Conservation (phyloP, 2,797 vertebrate species). For the Telmatherina bonti region DNA sequence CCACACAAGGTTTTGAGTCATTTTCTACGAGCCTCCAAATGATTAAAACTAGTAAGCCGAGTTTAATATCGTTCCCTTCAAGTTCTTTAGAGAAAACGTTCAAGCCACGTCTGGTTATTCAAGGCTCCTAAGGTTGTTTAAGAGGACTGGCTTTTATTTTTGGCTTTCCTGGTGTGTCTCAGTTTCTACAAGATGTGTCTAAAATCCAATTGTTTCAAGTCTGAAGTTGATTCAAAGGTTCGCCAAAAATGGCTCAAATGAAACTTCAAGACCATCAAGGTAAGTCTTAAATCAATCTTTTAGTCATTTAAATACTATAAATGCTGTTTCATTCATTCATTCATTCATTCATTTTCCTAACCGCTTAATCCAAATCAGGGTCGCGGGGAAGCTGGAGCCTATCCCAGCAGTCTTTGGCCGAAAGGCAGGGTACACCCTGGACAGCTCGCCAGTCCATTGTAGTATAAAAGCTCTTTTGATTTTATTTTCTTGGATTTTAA, state of each 20-base stretch:
- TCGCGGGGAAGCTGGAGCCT: too few relatives aligned
- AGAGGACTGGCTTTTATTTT: neutral
- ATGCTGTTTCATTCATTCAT: too few relatives aligned
- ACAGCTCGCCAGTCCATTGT: too few relatives aligned
- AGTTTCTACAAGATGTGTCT: neutral
- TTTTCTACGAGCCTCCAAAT: neutral
- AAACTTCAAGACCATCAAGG: neutral
- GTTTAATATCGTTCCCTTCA: neutral
- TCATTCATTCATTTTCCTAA: too few relatives aligned
- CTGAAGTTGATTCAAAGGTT: neutral
- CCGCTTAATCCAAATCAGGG: too few relatives aligned
- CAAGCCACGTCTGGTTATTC: neutral
- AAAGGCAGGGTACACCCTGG: too few relatives aligned
- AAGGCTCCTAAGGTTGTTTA: neutral
- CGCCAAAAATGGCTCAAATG: neutral
- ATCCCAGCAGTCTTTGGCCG: too few relatives aligned
- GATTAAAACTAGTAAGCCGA: neutral
- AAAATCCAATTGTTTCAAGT: neutral
- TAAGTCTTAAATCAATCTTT: neutral
- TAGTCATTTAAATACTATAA: neutral
- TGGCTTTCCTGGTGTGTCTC: neutral
- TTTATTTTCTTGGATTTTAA: neutral
- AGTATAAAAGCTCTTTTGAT: neutral
- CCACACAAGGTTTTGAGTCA: too few relatives aligned
- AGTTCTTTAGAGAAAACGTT: neutral